Conservation (phyloP, 2,888 invertebrate species). For the Apamea sordens region DNA sequence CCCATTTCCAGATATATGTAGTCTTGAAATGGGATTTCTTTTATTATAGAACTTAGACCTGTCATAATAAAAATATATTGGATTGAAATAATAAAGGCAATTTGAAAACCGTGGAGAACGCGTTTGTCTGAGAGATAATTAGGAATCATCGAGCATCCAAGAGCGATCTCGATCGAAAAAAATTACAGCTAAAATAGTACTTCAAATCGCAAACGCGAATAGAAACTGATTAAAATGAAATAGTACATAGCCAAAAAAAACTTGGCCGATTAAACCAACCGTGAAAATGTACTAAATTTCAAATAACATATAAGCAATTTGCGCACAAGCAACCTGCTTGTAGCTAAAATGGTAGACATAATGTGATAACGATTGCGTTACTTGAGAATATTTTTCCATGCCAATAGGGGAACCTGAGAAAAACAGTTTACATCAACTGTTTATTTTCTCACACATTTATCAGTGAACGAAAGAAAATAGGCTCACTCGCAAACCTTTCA, state of each 20-base stretch:
- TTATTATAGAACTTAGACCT: background rate
- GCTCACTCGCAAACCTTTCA: slow-evolving; percentile 36
- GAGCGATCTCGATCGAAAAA: slow-evolving; percentile 23
- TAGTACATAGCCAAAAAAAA: slow-evolving; percentile 3
- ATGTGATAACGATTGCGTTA: slow-evolving; percentile 57
- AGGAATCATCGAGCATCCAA: slow-evolving; percentile 31
- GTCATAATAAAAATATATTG: slow-evolving; percentile 28
- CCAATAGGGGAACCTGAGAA: slow-evolving; percentile 43
- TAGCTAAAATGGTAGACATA: slow-evolving; percentile 47
- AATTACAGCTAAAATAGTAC: slow-evolving; percentile 29
- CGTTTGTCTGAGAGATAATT: slow-evolving; percentile 26
- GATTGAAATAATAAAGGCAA: slow-evolving; percentile 19
- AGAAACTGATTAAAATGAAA: slow-evolving; percentile 12
- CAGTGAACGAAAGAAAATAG: slow-evolving; percentile 37
- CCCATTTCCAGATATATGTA: background rate
- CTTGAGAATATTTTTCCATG: slow-evolving; percentile 46
- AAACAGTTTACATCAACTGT: slow-evolving; percentile 41
- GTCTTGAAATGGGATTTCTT: too few relatives aligned
- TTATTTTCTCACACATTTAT: slow-evolving; percentile 50
- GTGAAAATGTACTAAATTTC: slow-evolving; percentile 47
- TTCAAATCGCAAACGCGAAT: slow-evolving; percentile 21
- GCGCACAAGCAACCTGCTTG: slow-evolving; percentile 37
- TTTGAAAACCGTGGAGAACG: slow-evolving; percentile 17
- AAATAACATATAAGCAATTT: slow-evolving; percentile 53
- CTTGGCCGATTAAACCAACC: slow-evolving; percentile 30